Conservation (phyloP, 1,140 invertebrate genomes). For the Formica exsecta region DNA sequence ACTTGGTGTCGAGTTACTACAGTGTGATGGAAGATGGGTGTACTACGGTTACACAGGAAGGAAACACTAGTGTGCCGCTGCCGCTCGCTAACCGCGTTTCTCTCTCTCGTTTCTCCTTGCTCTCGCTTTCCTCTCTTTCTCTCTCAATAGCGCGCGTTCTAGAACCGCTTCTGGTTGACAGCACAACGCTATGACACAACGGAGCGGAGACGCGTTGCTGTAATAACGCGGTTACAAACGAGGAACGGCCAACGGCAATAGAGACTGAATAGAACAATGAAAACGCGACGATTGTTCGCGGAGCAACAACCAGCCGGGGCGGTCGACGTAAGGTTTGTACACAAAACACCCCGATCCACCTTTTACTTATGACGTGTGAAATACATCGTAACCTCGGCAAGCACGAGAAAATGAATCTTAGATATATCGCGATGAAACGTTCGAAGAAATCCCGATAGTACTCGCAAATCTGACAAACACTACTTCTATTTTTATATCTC, state of each 20-base stretch:
- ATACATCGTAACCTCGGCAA: not conserved
- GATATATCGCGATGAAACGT: too few relatives aligned
- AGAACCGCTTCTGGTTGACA: conserved; percentile 18
- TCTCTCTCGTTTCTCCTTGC: conserved; percentile 38
- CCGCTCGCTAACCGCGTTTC: conserved; percentile 60
- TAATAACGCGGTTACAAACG: conserved; percentile 61
- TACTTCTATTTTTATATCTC: too few relatives aligned
- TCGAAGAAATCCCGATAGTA: too few relatives aligned
- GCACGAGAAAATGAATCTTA: too few relatives aligned
- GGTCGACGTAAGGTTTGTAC: conserved; percentile 27
- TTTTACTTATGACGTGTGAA: not conserved
- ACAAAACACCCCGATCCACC: not conserved
- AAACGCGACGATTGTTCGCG: conserved; percentile 61
- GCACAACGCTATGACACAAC: conserved; percentile 56
- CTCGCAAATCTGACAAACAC: too few relatives aligned
- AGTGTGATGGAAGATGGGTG: conserved; percentile 76
- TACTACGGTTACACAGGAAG: conserved; percentile 85
- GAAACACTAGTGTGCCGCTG: conserved; percentile 81
- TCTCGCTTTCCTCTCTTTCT: conserved; percentile 40
- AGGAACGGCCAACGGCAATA: conserved; percentile 42
- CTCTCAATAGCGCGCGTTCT: not conserved
- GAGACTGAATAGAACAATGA: conserved; percentile 62
- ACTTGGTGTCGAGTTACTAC: conserved; percentile 80
- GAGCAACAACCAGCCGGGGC: conserved; percentile 33
- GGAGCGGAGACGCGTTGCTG: conserved; percentile 48